These are phyloP conservation scores for Tringa solitaria DNA, from an alignment of 2,113 vertebrate genomes.

Conservation along the genomic window DNA sequence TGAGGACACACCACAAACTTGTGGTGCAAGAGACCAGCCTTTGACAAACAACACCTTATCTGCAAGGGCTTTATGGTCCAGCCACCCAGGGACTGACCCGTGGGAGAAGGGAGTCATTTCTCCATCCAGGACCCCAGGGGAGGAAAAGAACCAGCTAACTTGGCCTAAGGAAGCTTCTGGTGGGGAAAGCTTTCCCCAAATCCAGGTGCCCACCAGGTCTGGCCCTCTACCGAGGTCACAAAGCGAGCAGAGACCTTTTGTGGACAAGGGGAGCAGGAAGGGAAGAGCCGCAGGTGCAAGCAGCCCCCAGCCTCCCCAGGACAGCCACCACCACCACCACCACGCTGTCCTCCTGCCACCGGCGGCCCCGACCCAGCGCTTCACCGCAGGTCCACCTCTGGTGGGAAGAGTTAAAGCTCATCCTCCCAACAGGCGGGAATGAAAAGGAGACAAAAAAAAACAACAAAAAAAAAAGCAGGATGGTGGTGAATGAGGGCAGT, in stretches of 20 bases:
- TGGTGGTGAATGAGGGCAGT: conserved; percentile 39
- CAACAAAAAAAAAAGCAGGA: neutral
- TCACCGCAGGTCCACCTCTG: neutral
- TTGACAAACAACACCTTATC: neutral
- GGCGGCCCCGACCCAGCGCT: neutral
- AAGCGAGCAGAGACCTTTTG: neutral
- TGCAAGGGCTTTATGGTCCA: neutral
- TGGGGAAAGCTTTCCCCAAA: neutral
- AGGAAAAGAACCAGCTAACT: neutral
- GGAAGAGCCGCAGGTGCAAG: neutral
- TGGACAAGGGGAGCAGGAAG: fast-evolving
- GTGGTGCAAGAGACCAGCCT: neutral
- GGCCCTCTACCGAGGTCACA: fast-evolving
- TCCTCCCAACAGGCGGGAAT: neutral
- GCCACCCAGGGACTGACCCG: neutral
- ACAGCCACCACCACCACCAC: too few species aligned
- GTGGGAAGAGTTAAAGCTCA: neutral
- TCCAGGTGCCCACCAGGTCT: neutral
- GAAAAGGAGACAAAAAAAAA: conserved; percentile 35
- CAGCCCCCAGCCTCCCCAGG: neutral
- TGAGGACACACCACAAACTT: neutral
- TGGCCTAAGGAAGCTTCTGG: neutral
- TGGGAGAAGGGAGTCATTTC: neutral
- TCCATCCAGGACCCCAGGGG: neutral
- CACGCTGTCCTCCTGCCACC: neutral